Evolutionary conservation across 2,113 vertebrate genomes (phyloP).

Genomic region (Pteruthius melanotis): DNA sequence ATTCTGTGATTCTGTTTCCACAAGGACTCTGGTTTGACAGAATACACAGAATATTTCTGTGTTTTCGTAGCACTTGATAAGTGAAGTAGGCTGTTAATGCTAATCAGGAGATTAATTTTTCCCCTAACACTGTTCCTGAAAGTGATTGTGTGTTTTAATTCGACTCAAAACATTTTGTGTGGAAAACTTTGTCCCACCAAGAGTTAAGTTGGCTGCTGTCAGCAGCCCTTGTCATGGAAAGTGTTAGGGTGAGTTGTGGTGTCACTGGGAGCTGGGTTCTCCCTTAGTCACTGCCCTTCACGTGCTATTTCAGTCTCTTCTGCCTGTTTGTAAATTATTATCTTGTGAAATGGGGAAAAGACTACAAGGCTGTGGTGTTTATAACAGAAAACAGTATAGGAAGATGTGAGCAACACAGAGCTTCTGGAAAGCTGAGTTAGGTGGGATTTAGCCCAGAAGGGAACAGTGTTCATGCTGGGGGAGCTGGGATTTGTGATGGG

Average conservation of each 20-base stretch:
- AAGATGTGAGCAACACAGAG: background rate
- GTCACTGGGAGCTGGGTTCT: background rate
- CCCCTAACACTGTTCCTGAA: background rate
- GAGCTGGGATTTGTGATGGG: background rate
- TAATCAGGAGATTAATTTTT: background rate
- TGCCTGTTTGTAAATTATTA: background rate
- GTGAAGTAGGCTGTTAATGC: background rate
- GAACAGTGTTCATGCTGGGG: background rate
- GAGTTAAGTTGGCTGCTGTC: constrained; percentile 3
- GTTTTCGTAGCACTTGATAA: background rate
- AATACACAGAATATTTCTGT: background rate
- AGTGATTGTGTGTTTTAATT: background rate
- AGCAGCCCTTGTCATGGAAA: constrained; percentile 38
- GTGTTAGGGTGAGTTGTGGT: constrained; percentile 36
- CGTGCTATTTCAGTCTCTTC: background rate
- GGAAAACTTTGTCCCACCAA: background rate
- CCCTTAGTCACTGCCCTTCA: constrained; percentile 42
- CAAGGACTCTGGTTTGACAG: background rate
- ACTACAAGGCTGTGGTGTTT: background rate
- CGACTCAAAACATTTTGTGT: background rate
- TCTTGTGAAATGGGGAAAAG: background rate
- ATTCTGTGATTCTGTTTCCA: background rate
- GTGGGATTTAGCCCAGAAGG: background rate
- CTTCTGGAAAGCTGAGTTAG: background rate
- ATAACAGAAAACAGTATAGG: background rate